Conservation (phyloP, 1,140 invertebrate species). For the Lordiphosa mommai region DNA sequence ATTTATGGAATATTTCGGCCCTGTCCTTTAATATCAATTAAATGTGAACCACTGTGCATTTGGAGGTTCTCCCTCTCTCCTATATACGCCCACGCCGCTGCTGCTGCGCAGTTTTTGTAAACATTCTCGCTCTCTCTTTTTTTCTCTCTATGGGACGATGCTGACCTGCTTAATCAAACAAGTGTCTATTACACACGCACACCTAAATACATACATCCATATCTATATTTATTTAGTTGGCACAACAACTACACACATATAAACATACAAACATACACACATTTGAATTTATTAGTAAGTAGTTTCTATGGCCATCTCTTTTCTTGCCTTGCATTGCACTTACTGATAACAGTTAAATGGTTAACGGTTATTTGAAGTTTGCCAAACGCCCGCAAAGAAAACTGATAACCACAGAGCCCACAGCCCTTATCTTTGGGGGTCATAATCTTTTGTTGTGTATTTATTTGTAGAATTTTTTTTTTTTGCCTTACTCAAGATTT, state of each 20-base stretch:
- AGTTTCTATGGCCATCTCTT: conserved; percentile 16
- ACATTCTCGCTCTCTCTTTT: conserved; percentile 11
- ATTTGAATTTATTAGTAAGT: no score
- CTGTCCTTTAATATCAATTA: conserved; percentile 2
- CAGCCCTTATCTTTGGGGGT: conserved; percentile 39
- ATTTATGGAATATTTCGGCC: not conserved
- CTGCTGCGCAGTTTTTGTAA: conserved; percentile 65
- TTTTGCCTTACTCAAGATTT: no score
- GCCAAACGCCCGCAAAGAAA: conserved; percentile 21
- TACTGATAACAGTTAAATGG: conserved; percentile 34
- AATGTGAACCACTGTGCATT: conserved; percentile 34
- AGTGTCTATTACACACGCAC: conserved; percentile 52
- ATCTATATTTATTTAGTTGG: conserved; percentile 31
- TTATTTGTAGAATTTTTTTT: not conserved
- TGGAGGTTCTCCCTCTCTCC: not conserved
- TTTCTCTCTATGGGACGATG: conserved; percentile 14
- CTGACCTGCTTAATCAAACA: conserved; percentile 64
- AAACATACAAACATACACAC: not conserved
- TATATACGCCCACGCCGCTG: conserved; percentile 35
- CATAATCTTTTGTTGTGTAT: conserved; percentile 35
- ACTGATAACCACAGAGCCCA: conserved; percentile 23
- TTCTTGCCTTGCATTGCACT: conserved; percentile 30
- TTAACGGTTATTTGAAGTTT: conserved; percentile 30
- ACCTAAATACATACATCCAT: not conserved
- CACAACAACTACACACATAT: conserved; percentile 48